Percentiles rank a stretch among this genome's conserved stretches.
Evolutionary conservation across 2,797 vertebrate species (phyloP).

Genomic region (Xiphorhynchus erythropygius): DNA sequence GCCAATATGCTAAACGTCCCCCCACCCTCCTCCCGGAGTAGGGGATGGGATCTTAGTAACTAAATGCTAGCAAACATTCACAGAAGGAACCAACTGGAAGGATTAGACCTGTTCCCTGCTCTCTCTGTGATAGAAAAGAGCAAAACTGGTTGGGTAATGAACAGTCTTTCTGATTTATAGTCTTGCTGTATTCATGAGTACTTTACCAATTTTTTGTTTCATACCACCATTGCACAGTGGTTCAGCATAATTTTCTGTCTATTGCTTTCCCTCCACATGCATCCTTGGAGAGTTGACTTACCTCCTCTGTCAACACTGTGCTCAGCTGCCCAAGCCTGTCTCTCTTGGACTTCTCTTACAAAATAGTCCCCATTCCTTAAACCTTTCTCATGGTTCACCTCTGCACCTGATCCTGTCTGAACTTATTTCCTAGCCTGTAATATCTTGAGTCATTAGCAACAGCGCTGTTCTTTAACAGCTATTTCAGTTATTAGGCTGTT

Average conservation of each 20-base stretch:
- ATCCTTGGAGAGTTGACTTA: not conserved
- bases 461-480: not conserved
- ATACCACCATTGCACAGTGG: not conserved
- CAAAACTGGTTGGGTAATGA: not conserved
- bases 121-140: not conserved
- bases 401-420: not conserved
- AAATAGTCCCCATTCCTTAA: not conserved
- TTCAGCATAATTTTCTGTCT: not conserved
- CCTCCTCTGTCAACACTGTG: not conserved
- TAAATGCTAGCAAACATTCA: not conserved
- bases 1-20: not conserved
- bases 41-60: not conserved
- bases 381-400: not conserved
- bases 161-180: not conserved
- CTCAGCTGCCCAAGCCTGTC: not conserved
- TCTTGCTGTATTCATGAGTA: not conserved
- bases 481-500: not conserved
- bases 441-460: not conserved
- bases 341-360: not conserved
- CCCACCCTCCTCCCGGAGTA: rapidly evolving
- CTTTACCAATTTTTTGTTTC: not conserved
- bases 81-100: not conserved
- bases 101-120: rapidly evolving
- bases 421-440: not conserved
- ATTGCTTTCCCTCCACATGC: not conserved